Base-by-base conservation (phyloP, 2,113 vertebrate genomes). In the Hyaena hyaena region DNA sequence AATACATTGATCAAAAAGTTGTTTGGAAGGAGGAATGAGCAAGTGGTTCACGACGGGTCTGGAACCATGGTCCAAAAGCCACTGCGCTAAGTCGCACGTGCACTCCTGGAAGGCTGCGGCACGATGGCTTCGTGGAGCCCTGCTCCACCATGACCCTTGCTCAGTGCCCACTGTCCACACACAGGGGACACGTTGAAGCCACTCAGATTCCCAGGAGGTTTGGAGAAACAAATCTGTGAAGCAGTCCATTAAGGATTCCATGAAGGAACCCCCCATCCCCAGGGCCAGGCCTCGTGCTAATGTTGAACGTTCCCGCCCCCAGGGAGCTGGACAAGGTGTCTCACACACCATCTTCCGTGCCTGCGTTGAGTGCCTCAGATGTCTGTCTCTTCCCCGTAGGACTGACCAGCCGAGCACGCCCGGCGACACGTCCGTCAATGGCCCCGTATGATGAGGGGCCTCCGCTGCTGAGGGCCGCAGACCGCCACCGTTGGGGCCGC, bases 381-480 rank as follows among this genome's bases (percentile, higher is more conserved):
- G 2, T 83, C 31, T 50, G 24, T 95, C 87, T 96, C 95, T 98
- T 97, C 28, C 95, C 95, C 87, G 28, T 95, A 99, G 99, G 99
- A 98, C 98, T 93, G 99, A 99, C 95, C 99, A 99, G 98, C 99
- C 98, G 61, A 98, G 98, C 17, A 90, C 98, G 89, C 98, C 99
- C 87, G 98, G 99, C 10, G 99, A 99, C 97, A 96, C 99, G 0
- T 98, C 99, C 9, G 99, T 99, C 35, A 99, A 99, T 16, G 99
- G 99, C 98, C 99, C 99, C 10, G 99, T 99, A 98, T 99, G 99
- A 99, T 98, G 97, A 63, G 98, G 96, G 90, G 88, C 85, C 23
- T 85, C 95, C 96, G 26, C 98, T 97, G 98, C 98, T 96, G 98
- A 98, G 98, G 98, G 98, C 98, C 92, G 98, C 98, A 98, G 98